These are phyloP conservation scores for Sylvicola fuscatus DNA, from an alignment of 2,888 invertebrate genomes.

Conservation along the genomic window DNA sequence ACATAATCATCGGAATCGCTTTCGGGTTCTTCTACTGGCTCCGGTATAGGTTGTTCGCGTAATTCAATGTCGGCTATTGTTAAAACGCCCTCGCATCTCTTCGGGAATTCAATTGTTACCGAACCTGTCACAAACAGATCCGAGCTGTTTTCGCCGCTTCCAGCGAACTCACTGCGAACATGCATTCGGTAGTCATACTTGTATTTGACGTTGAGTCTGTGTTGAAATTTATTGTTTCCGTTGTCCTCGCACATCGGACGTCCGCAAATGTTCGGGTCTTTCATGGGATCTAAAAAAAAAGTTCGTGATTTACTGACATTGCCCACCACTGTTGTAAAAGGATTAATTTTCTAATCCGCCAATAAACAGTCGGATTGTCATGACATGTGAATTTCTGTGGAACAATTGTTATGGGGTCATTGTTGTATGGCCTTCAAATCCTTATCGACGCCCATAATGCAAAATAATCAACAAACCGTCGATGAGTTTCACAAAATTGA, in stretches of 20 bases:
- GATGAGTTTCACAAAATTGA: no score
- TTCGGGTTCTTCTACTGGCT: slow-evolving; percentile 27
- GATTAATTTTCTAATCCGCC: no score
- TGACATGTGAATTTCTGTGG: no score
- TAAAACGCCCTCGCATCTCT: slow-evolving; percentile 50
- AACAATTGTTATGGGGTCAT: no score
- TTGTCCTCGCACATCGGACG: slow-evolving; percentile 36
- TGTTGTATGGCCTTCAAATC: no score
- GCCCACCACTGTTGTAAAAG: no score
- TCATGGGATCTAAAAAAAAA: slow-evolving; percentile 40
- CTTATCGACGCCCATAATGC: no score
- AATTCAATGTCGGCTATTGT: slow-evolving; percentile 38
- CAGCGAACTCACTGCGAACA: slow-evolving; percentile 46
- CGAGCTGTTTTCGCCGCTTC: slow-evolving; percentile 50
- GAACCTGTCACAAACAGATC: slow-evolving; percentile 39
- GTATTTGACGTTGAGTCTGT: slow-evolving; percentile 23
- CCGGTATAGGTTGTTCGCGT: slow-evolving; percentile 33
- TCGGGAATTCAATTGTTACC: slow-evolving; percentile 38
- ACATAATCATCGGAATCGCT: slow-evolving; percentile 7
- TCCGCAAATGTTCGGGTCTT: slow-evolving; percentile 52
- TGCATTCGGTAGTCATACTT: slow-evolving; percentile 51
- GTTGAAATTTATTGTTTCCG: slow-evolving; percentile 17
- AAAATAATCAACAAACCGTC: no score
- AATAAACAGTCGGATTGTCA: no score
- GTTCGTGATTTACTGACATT: no score